Evolutionary conservation across 2,797 vertebrate species (phyloP).

Genomic region (Anolis apletophallus): DNA sequence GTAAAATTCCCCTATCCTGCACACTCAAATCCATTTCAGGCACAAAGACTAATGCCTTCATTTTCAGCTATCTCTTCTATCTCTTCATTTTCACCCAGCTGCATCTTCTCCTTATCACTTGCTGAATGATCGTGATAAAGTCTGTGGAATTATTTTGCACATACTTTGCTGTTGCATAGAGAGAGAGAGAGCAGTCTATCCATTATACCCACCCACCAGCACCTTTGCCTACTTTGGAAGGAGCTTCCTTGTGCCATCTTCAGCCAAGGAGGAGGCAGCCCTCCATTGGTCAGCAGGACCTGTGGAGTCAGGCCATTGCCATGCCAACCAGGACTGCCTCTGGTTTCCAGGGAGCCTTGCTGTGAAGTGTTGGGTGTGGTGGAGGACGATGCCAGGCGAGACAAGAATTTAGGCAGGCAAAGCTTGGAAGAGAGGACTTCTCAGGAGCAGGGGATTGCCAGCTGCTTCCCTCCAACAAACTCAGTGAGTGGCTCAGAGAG

Average conservation of each 20-base stretch:
- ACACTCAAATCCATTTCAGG: background rate
- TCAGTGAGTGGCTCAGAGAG: background rate
- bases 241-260: slow-evolving; percentile 42
- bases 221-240: slow-evolving; percentile 1
- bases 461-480: background rate
- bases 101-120: background rate
- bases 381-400: slow-evolving; percentile 64
- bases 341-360: slow-evolving; percentile 76
- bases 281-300: slow-evolving; percentile 79
- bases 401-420: slow-evolving; percentile 67
- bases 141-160: background rate
- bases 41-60: background rate
- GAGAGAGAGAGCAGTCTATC: background rate
- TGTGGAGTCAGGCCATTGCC: slow-evolving; percentile 85
- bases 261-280: slow-evolving; percentile 59
- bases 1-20: background rate
- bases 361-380: slow-evolving; percentile 69
- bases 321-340: slow-evolving; percentile 83
- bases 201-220: background rate
- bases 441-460: background rate
- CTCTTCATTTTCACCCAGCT: background rate
- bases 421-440: background rate
- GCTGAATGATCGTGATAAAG: background rate
- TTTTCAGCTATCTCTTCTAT: background rate
- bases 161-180: background rate